Base-by-base conservation (phyloP, 2,113 vertebrate genomes). In the Athene noctua region DNA sequence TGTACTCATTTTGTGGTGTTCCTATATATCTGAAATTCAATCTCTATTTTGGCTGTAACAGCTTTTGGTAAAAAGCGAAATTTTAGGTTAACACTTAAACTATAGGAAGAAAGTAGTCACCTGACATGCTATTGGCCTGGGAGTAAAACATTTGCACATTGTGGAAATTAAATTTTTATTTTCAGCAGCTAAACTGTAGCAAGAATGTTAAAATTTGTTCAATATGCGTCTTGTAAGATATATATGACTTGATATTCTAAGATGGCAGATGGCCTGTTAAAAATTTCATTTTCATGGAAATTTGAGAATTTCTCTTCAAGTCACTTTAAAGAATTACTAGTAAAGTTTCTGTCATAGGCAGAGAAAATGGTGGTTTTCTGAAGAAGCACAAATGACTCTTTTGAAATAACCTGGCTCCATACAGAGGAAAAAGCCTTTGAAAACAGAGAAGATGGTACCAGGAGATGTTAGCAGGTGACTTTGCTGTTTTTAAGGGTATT, bases 221-320 rank as follows among this genome's bases (percentile, higher is more conserved):
- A 91, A 16, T 18, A n/a, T 23, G 34, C 0, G 0, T 23, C 51
- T 73, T 66, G 19, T 54, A 73, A 59, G 38, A 63, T 0, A 1
- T 23, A 23, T 25, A n/a, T 30, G 18, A 38, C 44, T 61, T 46
- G 26, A 47, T 34, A 75, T 16, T 75, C 34, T 36, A 61, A 47
- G 21, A 72, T 29, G 65, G 40, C 25, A 83, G 58, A 72, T 0
- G 10, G 36, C 9, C 49, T 52, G 30, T 62, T 88, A 84, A 90
- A 84, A 85, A 36, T 15, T 46, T 1, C 0, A 63, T 42, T 71
- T 55, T 46, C 36, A 13, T 11, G 59, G 15, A 63, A 85, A 32
- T 54, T 70, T 46, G 30, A 79, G 59, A 46, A 59, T 34, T 84
- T 78, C 19, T 67, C 10, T 79, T 30, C 19, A 54, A 93, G 47